Evolutionary conservation across 2,797 vertebrate genomes (phyloP).

Genomic region (Muscicapa striata): DNA sequence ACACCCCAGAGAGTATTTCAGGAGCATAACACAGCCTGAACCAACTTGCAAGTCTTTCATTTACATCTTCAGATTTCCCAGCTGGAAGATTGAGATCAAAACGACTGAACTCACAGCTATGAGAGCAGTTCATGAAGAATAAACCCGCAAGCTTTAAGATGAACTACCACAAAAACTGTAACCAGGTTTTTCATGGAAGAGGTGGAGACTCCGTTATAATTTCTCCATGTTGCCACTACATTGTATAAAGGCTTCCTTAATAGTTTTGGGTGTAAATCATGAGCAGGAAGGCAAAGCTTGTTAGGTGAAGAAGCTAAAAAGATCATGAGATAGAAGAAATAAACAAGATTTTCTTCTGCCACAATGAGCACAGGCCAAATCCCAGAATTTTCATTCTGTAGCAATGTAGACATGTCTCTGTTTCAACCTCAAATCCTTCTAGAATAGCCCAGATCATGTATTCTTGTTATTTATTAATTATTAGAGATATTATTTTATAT

Average conservation of each 20-base stretch:
- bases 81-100: background rate
- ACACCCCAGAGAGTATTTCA: background rate
- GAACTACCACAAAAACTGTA: background rate
- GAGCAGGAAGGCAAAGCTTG: background rate
- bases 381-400: background rate
- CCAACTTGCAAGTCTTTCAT: background rate
- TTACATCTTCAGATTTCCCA: background rate
- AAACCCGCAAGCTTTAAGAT: background rate
- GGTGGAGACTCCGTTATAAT: background rate
- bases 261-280: background rate
- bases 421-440: background rate
- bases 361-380: background rate
- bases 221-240: background rate
- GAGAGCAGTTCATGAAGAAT: background rate
- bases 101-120: background rate
- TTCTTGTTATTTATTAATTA: background rate
- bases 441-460: background rate
- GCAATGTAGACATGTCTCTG: background rate
- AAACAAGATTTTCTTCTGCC: background rate
- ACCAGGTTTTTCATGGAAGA: background rate
- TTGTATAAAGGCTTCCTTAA: background rate
- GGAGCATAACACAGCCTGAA: background rate
- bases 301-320: background rate
- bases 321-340: accelerated
- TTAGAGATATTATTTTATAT: background rate